phyloP scores from a whole-genome alignment of 2,888 invertebrate genomes.

The Coenonympha arcania region DNA sequence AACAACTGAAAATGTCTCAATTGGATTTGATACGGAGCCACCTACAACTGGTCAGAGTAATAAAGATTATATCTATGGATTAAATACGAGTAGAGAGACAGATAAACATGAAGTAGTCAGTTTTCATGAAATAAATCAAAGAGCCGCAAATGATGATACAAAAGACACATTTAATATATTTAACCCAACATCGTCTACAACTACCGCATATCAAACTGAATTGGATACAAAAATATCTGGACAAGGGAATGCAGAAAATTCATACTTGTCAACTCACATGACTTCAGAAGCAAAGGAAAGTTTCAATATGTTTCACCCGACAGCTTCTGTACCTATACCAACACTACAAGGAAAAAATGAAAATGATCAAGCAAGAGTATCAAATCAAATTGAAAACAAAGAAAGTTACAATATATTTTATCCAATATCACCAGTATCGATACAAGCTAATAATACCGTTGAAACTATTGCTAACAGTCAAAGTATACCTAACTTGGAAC shows the following conservation, averaged over 20 bases:
- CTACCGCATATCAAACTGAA: not conserved
- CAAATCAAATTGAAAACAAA: no score
- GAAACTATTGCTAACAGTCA: not conserved
- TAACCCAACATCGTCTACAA: not conserved
- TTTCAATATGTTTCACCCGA: not conserved
- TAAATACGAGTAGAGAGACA: not conserved
- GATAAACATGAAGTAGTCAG: not conserved
- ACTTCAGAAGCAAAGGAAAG: not conserved
- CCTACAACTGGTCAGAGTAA: not conserved
- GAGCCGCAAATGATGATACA: not conserved
- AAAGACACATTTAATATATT: not conserved
- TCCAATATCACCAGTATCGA: not conserved
- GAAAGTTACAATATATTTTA: not conserved
- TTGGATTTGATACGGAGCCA: not conserved
- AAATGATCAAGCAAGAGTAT: no score
- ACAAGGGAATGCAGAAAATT: not conserved
- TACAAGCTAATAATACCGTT: not conserved
- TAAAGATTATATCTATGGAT: not conserved
- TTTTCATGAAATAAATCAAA: not conserved
- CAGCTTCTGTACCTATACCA: not conserved
- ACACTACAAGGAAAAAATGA: no score
- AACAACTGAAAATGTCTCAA: not conserved
- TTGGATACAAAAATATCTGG: not conserved
- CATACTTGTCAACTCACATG: not conserved
- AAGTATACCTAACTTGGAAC: not conserved